Evolutionary conservation across 1,140 invertebrate genomes (phyloP).

Genomic region (Nomia melanderi): DNA sequence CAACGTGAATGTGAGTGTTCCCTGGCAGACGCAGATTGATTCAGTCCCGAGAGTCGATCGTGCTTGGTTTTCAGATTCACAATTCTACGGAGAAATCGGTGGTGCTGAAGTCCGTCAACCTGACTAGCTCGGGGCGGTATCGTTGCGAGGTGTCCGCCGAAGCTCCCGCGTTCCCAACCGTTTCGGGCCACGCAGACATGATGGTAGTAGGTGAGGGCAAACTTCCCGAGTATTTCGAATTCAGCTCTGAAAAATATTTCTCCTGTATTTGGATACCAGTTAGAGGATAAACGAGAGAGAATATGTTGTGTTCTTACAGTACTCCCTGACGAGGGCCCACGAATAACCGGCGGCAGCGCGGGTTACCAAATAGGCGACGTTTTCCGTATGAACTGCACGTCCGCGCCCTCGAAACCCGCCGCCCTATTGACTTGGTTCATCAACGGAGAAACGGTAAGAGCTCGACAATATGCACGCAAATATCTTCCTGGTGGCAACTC

Average conservation of each 20-base stretch:
- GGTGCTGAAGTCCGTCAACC: slow-evolving; percentile 86
- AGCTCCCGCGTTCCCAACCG: slow-evolving; percentile 90
- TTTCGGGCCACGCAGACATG: slow-evolving; percentile 88
- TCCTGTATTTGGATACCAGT: not conserved
- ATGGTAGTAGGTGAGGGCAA: slow-evolving; percentile 87
- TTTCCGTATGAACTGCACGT: slow-evolving; percentile 92
- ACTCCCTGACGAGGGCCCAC: slow-evolving; percentile 90
- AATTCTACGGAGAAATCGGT: slow-evolving; percentile 89
- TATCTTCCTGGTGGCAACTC: not conserved
- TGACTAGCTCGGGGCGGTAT: slow-evolving; percentile 89
- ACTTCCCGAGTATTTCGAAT: not conserved
- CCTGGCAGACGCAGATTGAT: not conserved
- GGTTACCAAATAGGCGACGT: slow-evolving; percentile 91
- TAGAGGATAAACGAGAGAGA: not conserved
- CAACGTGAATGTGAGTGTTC: slow-evolving; percentile 89
- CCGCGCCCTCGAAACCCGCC: slow-evolving; percentile 90
- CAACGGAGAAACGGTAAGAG: slow-evolving; percentile 89
- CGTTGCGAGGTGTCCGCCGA: slow-evolving; percentile 93
- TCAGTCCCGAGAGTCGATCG: no score
- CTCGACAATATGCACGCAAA: slow-evolving; percentile 66
- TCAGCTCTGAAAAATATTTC: not conserved
- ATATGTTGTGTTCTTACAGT: slow-evolving; percentile 80
- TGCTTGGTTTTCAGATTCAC: slow-evolving; percentile 82
- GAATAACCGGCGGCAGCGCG: slow-evolving; percentile 88
- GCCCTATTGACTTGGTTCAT: slow-evolving; percentile 93